Evolutionary conservation across 2,888 invertebrate genomes (phyloP).

Genomic region (Schizaphis graminum): DNA sequence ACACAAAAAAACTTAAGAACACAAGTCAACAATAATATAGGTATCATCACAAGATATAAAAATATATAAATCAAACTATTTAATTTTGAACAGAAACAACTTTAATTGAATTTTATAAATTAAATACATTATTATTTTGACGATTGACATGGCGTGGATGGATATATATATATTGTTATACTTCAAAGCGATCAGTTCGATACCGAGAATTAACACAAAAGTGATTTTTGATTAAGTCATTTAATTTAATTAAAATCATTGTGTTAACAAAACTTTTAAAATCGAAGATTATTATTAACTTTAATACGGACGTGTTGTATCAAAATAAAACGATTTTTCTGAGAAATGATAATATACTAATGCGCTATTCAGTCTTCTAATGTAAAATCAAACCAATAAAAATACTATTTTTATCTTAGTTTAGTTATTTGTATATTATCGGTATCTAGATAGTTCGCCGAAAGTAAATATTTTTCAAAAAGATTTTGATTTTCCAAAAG

Average conservation of each 20-base stretch:
- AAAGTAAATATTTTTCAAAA: background rate
- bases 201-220: background rate
- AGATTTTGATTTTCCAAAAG: background rate
- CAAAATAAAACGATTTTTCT: background rate
- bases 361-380: background rate
- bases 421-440: background rate
- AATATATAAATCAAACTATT: background rate
- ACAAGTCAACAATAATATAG: background rate
- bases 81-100: background rate
- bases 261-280: background rate
- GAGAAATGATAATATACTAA: background rate
- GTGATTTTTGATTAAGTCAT: background rate
- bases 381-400: background rate
- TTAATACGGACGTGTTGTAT: background rate
- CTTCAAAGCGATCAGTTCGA: background rate
- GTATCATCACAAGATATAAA: background rate
- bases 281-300: background rate
- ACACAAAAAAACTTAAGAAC: background rate
- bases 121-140: background rate
- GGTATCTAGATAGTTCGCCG: background rate
- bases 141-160: background rate
- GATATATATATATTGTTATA: background rate
- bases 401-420: background rate
- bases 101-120: slow-evolving; percentile 1
- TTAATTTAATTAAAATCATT: background rate